Percentiles rank a stretch among this genome's conserved stretches.
Conservation (phyloP, 2,888 invertebrate genomes). For the Leucoptera coffeella region DNA sequence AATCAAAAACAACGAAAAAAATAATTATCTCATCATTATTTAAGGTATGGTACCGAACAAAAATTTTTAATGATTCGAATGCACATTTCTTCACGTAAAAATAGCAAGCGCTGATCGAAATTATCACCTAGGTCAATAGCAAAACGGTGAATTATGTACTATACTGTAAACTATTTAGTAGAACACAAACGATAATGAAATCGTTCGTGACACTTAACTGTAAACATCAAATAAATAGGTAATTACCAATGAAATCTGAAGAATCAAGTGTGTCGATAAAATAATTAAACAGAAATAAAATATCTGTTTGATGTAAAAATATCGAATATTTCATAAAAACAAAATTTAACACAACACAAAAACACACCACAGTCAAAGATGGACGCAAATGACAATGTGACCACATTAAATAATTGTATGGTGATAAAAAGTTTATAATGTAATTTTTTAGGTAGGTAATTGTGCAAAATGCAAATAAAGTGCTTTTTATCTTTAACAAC, state of each 20-base stretch:
- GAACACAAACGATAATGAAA: slow-evolving; percentile 38
- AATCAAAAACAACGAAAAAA: slow-evolving; percentile 15
- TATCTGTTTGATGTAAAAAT: neutral
- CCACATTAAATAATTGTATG: slow-evolving; percentile 6
- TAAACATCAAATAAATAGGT: slow-evolving; percentile 14
- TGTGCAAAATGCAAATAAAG: too few species aligned
- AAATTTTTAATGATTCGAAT: too few species aligned
- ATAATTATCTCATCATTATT: too few species aligned
- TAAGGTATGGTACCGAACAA: too few species aligned
- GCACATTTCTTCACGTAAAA: too few species aligned
- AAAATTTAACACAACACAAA: slow-evolving; percentile 48
- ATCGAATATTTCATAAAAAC: slow-evolving; percentile 8
- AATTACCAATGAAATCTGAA: slow-evolving; percentile 12
- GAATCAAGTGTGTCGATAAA: neutral
- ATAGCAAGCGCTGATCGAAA: slow-evolving; percentile 28
- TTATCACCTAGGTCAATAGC: slow-evolving; percentile 45
- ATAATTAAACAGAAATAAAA: neutral
- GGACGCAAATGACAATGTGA: slow-evolving; percentile 46
- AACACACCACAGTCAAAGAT: too few species aligned
- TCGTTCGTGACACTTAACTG: slow-evolving; percentile 32
- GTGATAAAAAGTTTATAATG: too few species aligned
- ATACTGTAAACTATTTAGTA: slow-evolving; percentile 37
- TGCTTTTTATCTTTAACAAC: too few species aligned
- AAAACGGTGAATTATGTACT: too few species aligned
- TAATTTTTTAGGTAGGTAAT: too few species aligned